Base-by-base conservation (phyloP, 2,797 vertebrate species). In the Cottoperca gobio region DNA sequence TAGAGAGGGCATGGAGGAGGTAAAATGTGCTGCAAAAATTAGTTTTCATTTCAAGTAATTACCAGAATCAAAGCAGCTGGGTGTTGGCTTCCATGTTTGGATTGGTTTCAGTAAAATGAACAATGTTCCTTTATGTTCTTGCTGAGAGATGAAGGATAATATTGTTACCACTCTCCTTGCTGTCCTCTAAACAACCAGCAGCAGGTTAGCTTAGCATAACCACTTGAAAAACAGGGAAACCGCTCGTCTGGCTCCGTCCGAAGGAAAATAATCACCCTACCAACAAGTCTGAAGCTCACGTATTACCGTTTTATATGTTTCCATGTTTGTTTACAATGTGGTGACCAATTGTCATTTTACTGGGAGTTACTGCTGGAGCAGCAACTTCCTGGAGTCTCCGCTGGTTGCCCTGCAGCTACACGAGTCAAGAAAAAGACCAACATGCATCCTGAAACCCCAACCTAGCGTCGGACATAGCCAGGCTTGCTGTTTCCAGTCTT, bases 31-130 rank as follows among this genome's bases (percentile, higher is more conserved):
- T 57, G 75, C 45, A 83, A 70, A 82, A 81, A 87, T 79, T 52
- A 35, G 76, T 59, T 70, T 52, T 69, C 74, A 70, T 88, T 86
- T 84, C 75, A 67, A 54, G 50, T 82, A 79, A 89, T 89, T 85
- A 88, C 67, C 57, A 65, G 62, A 81, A 73, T 79, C 73, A 70
- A 74, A 78, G 78, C 82, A 79, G 81, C 82, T 83, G 73, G 73
- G 21, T 65, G 55, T 26, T 76, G 40, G 54, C 37, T 70, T 79
- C 73, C 50, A 70, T 53, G 31, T 84, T 40, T 68, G 58, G 70
- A 78, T 80, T 6, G 11, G 64, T 79, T 81, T 82, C 45, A 67
- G n/a, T 65, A 35, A 69, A 73, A 71, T 76, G 10, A 64, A 59
- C 74, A 75, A 73, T 74, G 46, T 53, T 6, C 33, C 6, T 64